Evolutionary conservation across 2,888 invertebrate genomes (phyloP), one percentile per base, ranked within the genome.

Genomic region (Tanytarsus gracilentus): DNA sequence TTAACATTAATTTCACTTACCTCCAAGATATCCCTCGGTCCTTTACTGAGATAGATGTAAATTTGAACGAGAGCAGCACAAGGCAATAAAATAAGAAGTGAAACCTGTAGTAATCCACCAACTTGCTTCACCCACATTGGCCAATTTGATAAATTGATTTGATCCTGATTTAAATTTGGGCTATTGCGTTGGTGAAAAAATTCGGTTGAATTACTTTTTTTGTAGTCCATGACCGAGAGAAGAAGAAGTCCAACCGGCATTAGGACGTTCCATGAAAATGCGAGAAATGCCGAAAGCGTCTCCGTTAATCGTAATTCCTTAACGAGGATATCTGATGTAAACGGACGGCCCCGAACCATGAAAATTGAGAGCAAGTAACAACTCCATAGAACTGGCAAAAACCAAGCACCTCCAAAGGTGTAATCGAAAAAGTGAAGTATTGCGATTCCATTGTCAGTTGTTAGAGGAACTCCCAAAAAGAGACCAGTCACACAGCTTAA

Each of bases 231-330:
- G 53, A 86, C 81, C 39, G 84, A 82, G 50, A 73, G 63, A 67
- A 91, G 88, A 76, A 90, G 83, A 56, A 92, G 75, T 6, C 86
- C 80, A 58, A 91, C 86, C 1, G 93, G 92, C 66, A 92, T 72
- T 59, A 91, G 77, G 2, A 93, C 88, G 68, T 89, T 93, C 93
- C 93, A 94, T 0, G 85, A 85, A 69, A 93, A 88, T 4, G 88
- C 86, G 21, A 88, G 72, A 62, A 90, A 73, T 7, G 82, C 80
- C 1, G 74, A 78, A 78, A 77, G 84, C 69, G 79, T 67, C 71
- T 75, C 62, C 76, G 76, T 75, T 66, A 74, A 69, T n/a, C 69
- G 66, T 50, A 74, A 63, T 62, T 72, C 72, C 48, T 73, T 73
- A 2, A 74, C 74, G 50, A 74, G 62, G 55, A 73, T 69, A 64